phyloP scores from a whole-genome alignment of 2,888 invertebrate species.

The Brachyptera putata region DNA sequence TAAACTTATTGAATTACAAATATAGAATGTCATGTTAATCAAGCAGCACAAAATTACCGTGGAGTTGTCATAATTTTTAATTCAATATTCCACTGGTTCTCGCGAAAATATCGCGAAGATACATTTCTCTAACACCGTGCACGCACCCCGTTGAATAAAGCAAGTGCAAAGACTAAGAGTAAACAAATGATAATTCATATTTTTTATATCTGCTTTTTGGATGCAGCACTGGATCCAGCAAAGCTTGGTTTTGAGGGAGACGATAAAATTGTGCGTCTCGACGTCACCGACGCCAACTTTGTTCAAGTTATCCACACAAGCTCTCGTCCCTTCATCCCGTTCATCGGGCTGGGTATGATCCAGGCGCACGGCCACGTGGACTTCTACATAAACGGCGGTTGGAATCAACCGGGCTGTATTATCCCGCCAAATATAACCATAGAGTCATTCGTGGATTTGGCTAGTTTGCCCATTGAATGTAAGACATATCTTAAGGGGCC shows the following conservation, averaged over 20 bases:
- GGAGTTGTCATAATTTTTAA: no score
- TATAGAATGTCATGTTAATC: no score
- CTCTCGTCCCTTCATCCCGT: conserved; percentile 48
- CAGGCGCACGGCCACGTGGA: conserved; percentile 57
- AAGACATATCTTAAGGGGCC: no score
- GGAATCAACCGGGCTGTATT: conserved; percentile 61
- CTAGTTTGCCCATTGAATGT: conserved; percentile 6
- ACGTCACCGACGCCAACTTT: conserved; percentile 54
- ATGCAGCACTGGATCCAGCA: conserved; percentile 58
- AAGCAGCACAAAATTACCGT: no score
- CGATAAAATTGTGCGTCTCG: conserved; percentile 48
- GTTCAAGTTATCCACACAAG: conserved; percentile 63
- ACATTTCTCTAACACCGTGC: no score
- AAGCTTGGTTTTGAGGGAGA: conserved; percentile 57
- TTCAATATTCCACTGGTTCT: no score
- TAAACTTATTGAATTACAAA: no score
- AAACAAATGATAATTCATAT: no score
- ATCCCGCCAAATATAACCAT: no score
- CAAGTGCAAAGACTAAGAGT: no score
- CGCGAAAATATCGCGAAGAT: no score
- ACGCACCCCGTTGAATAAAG: no score
- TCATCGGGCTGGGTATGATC: conserved; percentile 56
- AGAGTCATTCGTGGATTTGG: neutral
- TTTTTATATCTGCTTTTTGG: neutral
- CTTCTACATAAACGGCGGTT: conserved; percentile 66